Conservation (phyloP, 2,888 invertebrate species). For the Drosophila birchii region DNA sequence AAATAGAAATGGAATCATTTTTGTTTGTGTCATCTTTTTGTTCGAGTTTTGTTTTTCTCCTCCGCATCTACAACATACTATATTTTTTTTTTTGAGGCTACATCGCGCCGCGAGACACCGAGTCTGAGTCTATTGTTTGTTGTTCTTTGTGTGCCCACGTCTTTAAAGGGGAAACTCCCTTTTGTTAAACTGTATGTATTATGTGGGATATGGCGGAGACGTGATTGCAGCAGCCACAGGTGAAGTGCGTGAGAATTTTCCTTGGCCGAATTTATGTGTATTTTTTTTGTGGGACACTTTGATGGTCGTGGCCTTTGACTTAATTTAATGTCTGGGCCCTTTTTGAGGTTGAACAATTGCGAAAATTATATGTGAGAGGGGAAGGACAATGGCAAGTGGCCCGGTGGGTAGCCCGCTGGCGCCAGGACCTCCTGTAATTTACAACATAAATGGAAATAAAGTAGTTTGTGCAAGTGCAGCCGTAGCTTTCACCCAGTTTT, state of each 20-base stretch:
- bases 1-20: conserved; percentile 68
- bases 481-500: conserved; percentile 53
- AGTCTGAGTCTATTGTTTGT: conserved; percentile 46
- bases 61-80: conserved; percentile 26
- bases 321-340: conserved; percentile 47
- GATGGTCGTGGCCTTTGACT: conserved; percentile 29
- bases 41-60: conserved; percentile 47
- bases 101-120: conserved; percentile 68
- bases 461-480: conserved; percentile 24
- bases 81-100: conserved; percentile 44
- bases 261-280: conserved; percentile 59
- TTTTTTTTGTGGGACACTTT: conserved; percentile 36
- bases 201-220: conserved; percentile 28
- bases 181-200: conserved; percentile 51
- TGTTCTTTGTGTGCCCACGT: conserved; percentile 53
- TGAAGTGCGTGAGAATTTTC: conserved; percentile 75
- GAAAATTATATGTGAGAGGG: conserved; percentile 40
- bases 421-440: conserved; percentile 50
- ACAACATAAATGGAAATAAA: conserved; percentile 67
- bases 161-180: conserved; percentile 57
- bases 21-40: conserved; percentile 45
- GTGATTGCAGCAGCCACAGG: conserved; percentile 65
- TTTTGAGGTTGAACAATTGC: conserved; percentile 60
- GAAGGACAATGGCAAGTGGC: conserved; percentile 25
- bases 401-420: conserved; percentile 37